phyloP scores from a whole-genome alignment of 2,113 vertebrate genomes.

The Oncorhynchus clarkii region DNA sequence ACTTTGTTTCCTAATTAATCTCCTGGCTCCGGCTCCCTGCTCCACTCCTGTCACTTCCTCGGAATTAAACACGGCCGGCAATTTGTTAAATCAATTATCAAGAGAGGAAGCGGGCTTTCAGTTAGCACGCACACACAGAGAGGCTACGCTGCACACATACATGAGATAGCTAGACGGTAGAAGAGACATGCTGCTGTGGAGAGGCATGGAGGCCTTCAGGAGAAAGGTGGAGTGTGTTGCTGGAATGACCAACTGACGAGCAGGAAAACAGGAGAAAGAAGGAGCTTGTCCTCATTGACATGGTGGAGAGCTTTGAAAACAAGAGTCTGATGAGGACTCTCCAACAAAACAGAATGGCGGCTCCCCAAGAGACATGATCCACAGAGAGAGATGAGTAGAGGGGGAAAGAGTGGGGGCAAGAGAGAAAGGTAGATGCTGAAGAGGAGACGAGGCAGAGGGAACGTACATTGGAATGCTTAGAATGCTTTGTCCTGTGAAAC shows the following conservation, averaged over 20 bases:
- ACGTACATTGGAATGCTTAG: too few species aligned
- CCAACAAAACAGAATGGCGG: constrained; percentile 53
- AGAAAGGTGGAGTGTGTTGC: constrained; percentile 23
- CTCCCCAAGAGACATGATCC: constrained; percentile 40
- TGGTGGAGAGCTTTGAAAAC: constrained; percentile 67
- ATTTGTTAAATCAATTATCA: constrained; percentile 79
- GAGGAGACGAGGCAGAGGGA: too few species aligned
- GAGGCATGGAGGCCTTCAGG: constrained; percentile 29
- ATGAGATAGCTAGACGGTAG: constrained; percentile 9
- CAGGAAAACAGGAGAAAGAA: constrained; percentile 12
- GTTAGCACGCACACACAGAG: constrained; percentile 23
- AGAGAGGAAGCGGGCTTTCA: constrained; percentile 52
- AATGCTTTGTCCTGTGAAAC: too few species aligned
- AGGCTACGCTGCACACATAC: not conserved
- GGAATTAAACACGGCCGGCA: constrained; percentile 73
- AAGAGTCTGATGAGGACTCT: constrained; percentile 64
- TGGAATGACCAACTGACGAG: constrained; percentile 20
- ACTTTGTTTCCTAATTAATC: constrained; percentile 77
- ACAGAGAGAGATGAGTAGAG: constrained; percentile 24
- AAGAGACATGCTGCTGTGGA: constrained; percentile 25
- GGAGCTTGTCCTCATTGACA: constrained; percentile 64
- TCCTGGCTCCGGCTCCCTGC: constrained; percentile 65
- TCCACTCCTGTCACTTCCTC: constrained; percentile 69
- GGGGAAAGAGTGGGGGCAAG: too few species aligned
- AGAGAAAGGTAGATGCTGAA: too few species aligned